These are phyloP conservation scores for Euwallacea similis DNA, from an alignment of 1,140 invertebrate genomes.

Conservation along the genomic window DNA sequence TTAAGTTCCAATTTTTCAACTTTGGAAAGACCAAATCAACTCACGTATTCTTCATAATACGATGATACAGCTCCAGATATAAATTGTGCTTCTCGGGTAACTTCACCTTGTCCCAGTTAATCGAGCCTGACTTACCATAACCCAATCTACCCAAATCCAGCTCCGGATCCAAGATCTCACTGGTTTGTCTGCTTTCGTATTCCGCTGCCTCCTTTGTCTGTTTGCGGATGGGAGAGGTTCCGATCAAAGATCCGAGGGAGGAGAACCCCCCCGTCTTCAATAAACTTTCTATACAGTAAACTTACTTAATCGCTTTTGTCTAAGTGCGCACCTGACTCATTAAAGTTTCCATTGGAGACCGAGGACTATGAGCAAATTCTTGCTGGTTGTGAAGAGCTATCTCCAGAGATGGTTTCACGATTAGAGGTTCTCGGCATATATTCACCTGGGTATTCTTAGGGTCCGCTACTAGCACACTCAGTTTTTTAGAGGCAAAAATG, in stretches of 20 bases:
- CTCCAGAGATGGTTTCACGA: slow-evolving; percentile 18
- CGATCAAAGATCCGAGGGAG: slow-evolving; percentile 47
- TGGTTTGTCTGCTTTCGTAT: slow-evolving; percentile 51
- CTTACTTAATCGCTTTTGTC: not conserved
- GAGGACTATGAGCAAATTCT: slow-evolving; percentile 41
- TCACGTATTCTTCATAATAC: slow-evolving; percentile 62
- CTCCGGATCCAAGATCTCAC: slow-evolving; percentile 52
- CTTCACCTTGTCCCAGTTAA: slow-evolving; percentile 58
- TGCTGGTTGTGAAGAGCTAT: slow-evolving; percentile 42
- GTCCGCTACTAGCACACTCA: slow-evolving; percentile 68
- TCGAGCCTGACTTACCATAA: slow-evolving; percentile 55
- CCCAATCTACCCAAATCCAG: slow-evolving; percentile 53
- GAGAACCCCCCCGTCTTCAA: slow-evolving; percentile 40
- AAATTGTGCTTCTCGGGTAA: slow-evolving; percentile 62
- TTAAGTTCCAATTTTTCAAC: not conserved
- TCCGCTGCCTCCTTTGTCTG: slow-evolving; percentile 48
- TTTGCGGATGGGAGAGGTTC: slow-evolving; percentile 36
- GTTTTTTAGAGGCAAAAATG: slow-evolving; percentile 68
- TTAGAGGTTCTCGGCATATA: slow-evolving; percentile 58
- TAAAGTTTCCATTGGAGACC: slow-evolving; percentile 46
- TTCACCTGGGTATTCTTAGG: slow-evolving; percentile 65
- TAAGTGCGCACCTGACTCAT: slow-evolving; percentile 51
- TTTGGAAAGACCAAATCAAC: not conserved
- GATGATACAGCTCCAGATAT: slow-evolving; percentile 57
- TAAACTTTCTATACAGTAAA: too few species aligned